Base-by-base conservation (phyloP, 2,113 vertebrate genomes). In the Chionodraco myersi region DNA sequence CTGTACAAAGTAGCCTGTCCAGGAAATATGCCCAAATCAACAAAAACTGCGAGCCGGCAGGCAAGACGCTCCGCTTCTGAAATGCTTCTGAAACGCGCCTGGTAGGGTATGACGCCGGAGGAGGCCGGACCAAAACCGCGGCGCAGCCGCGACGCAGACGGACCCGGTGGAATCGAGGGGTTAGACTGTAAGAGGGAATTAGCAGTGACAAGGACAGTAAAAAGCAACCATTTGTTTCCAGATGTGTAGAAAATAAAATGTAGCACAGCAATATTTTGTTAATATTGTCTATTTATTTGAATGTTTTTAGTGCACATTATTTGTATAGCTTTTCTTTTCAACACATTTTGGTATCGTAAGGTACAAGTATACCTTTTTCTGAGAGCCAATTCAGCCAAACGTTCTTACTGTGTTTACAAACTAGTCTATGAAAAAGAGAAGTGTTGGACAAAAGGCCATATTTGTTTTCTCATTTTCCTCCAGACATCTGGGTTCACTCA, bases 401-500 rank as follows among this genome's bases (percentile, higher is more conserved):
- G 34, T 30, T 15, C 36, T 48, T 10, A 14, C 21, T 15, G 41
- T 15, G 47, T 18, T 64, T 41, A 45, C 52, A 57, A 52, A 44
- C 51, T 63, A 5, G 36, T 41, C 36, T 30, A 30, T 30, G 30
- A 30, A 52, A 36, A 75, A 79, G 56, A 49, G 23, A 61, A 10
- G 10, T 45, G 49, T 15, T 65, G 54, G 54, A 74, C 57, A 58
- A 53, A 61, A 47, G 30, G 45, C 78, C 48, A 57, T 48, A 84
- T 53, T 10, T 13, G 48, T 71, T 44, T 69, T 60, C 34, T 47
- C 13, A n/a, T 44, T 6, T 41, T 41, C 36, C 36, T 41, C 64
- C 30, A 36, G 54, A 69, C 57, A 23, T 68, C 23, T 60, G 62
- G 11, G 57, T 76, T 76, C 34, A 79, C 54, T 72, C 12, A 65